Base-by-base conservation (phyloP, 2,888 invertebrate species). In the Papilio gigon region DNA sequence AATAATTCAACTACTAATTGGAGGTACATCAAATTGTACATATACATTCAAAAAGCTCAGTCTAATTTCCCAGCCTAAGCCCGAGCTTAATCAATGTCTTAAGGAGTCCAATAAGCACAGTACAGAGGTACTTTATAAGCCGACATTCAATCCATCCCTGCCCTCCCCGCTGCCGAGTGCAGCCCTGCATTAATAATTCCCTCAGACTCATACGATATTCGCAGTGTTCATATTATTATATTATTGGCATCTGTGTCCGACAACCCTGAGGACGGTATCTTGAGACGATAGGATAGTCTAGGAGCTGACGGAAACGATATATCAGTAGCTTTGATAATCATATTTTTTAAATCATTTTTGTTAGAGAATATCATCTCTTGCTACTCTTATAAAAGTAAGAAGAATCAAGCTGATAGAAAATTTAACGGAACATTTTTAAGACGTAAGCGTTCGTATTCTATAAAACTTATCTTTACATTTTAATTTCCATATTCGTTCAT, bases 141-240 rank as follows among this genome's bases (percentile, higher is more conserved):
- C 78, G 79, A 78, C 76, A 79, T 78, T 78, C 72, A 78, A 76
- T 74, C 72, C 73, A 40, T 65, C 64, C 72, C 66, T n/a, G n/a
- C n/a, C n/a, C n/a, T n/a, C 77, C 78, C 77, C 80, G 82, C 77
- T 77, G 78, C 76, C 80, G 82, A 77, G 83, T 79, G 84, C 85
- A 82, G 80, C 79, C 76, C 73, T 75, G 86, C 90, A 88, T 91
- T 85, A 91, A 89, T 90, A 92, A 91, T 91, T 88, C 90, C 81
- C 80, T 89, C 79, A 88, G 90, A 88, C 88, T 88, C 90, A 89
- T 87, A 89, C 89, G 90, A 88, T 89, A 88, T 84, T 85, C 81
- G 80, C 86, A 88, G 81, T 76, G 77, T 81, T 83, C 82, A 83
- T 84, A 85, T 87, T 89, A 88, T 89, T 88, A 86, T 89, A 87